Base-by-base conservation (phyloP, 2,113 vertebrate genomes). In the Okapia johnstoni region DNA sequence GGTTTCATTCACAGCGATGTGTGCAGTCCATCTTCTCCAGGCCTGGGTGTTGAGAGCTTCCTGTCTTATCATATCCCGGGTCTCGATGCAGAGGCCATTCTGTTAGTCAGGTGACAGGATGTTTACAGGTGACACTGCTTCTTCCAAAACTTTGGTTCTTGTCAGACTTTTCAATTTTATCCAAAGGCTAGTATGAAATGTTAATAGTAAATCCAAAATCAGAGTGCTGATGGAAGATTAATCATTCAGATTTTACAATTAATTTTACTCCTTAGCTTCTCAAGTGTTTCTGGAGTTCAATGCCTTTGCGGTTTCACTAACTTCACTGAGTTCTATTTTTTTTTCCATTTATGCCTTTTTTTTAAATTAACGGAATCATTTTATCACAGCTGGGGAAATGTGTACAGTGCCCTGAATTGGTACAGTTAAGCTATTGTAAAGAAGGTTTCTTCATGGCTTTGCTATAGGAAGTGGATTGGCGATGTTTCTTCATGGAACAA, bases 121-220 rank as follows among this genome's bases (percentile, higher is more conserved):
- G 93, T 93, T 46, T 46, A 91, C 60, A 15, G n/a, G 14, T 87
- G 96, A 95, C n/a, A 50, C 94, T 61, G 33, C 26, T 98, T 52
- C 84, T 10, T 97, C 83, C 33, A 87, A 88, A 90, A 93, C 36
- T 40, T 77, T 83, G 63, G 5, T 48, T 85, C 70, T 80, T 96
- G 76, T 88, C 3, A 73, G 52, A 48, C 15, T 55, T 36, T 16
- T 50, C 23, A 73, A 89, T 86, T 85, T 88, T 28, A 70, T 36
- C 63, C 63, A 36, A 97, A 97, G 36, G 57, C 23, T 76, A 86
- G 33, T 81, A 4, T 58, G 43, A 90, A 77, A 66, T 66, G 19
- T 92, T 55, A 84, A 46, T 26, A 48, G 1, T 63, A 73, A 84
- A 33, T 58, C 12, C 36, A 19, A 28, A 70, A 33, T 55, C 48